phyloP scores from a whole-genome alignment of 1,140 invertebrate genomes.

The Rhynchophorus ferrugineus region DNA sequence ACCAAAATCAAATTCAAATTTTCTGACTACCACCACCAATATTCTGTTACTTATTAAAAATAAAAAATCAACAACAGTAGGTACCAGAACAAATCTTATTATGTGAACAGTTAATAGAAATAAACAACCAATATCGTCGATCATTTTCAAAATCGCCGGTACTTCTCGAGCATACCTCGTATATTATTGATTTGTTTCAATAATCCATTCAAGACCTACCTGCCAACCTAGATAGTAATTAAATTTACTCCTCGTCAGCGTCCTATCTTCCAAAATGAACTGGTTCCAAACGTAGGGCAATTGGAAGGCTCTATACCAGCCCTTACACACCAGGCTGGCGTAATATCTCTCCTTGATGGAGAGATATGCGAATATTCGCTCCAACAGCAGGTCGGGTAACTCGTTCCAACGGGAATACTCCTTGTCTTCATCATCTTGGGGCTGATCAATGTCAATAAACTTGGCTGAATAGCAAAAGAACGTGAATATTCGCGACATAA shows the following conservation, averaged over 20 bases:
- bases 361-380: constrained; percentile 68
- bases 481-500: neutral
- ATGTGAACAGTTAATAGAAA: no score
- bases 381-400: constrained; percentile 68
- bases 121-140: no score
- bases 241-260: constrained; percentile 65
- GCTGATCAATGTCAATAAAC: constrained; percentile 49
- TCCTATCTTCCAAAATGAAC: constrained; percentile 64
- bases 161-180: neutral
- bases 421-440: constrained; percentile 37
- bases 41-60: no score
- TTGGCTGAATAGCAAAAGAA: constrained; percentile 42
- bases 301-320: constrained; percentile 68
- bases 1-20: no score
- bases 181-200: neutral
- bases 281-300: constrained; percentile 65
- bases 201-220: constrained; percentile 34
- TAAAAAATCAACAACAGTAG: no score
- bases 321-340: constrained; percentile 62
- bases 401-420: constrained; percentile 56
- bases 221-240: constrained; percentile 81
- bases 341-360: constrained; percentile 62
- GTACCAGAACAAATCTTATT: no score
- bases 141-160: neutral
- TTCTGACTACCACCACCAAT: no score